Base-by-base conservation (phyloP, 2,888 invertebrate species). In the Sepiola atlantica region DNA sequence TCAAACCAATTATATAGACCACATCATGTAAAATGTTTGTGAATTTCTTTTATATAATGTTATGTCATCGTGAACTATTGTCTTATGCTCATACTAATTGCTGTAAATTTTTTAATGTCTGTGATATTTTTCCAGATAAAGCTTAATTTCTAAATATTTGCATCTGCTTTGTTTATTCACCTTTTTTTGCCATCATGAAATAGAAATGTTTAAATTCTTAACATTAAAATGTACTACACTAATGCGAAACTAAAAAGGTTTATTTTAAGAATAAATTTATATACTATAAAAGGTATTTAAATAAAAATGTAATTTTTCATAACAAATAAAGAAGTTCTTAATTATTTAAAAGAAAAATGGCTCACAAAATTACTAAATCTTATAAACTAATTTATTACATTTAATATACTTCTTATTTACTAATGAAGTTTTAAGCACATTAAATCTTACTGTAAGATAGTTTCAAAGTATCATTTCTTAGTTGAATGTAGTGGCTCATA, bases 41-140 rank as follows among this genome's bases (percentile, higher is more conserved):
- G 77, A 77, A 77, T n/a, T 32, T 77, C 45, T 45, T 61, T 77
- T 77, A 77, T 77, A 77, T n/a, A 77, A 77, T 77, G 77, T 77
- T 77, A 77, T 77, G 77, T 77, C 77, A 77, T 77, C n/a, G 77
- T 77, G n/a, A 77, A 77, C 77, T 77, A 77, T 77, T 77, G 77
- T 77, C 77, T 77, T 16, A 77, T 77, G 77, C 32, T 77, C n/a
- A 77, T 77, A 32, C 77, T 77, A 77, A 77, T 77, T 77, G n/a
- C 77, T 77, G 77, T 77, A n/a, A 20, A 77, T 77, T 77, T 77
- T 77, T 77, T 77, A n/a, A 77, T 77, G n/a, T 77, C 77, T 77
- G 77, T 77, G 77, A 77, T 77, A 77, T 77, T 77, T 77, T 77
- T 77, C 18, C 77, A 77, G 77, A 77, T 77, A 77, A 77, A 77